These are phyloP conservation scores for Pecten maximus DNA, from an alignment of 2,888 invertebrate species.

Conservation along the genomic window DNA sequence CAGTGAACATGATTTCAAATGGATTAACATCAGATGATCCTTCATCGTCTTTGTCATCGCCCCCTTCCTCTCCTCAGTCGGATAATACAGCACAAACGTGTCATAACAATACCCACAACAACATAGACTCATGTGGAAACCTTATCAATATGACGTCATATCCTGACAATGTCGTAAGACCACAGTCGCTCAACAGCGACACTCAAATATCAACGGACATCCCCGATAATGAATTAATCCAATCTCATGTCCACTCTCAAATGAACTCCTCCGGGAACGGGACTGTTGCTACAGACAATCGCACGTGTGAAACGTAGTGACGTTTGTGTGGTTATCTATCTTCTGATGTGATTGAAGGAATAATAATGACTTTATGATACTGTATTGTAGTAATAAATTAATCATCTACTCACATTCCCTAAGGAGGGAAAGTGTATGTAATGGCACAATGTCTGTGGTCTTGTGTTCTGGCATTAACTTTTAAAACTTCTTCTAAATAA, in stretches of 20 bases:
- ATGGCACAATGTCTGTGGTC: no score
- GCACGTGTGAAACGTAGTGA: neutral
- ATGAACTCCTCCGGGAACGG: neutral
- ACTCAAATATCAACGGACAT: neutral
- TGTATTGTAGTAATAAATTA: neutral
- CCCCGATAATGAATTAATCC: neutral
- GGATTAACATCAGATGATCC: constrained; percentile 11
- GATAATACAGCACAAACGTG: neutral
- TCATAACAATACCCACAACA: neutral
- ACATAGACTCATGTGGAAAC: neutral
- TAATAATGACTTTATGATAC: neutral
- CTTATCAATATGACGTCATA: neutral
- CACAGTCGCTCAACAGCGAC: neutral
- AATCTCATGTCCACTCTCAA: neutral
- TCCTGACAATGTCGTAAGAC: neutral
- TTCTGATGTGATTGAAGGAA: neutral
- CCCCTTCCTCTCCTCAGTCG: neutral
- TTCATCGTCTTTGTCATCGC: neutral
- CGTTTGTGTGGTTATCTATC: neutral
- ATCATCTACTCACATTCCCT: neutral
- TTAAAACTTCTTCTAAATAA: no score
- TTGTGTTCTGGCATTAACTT: no score
- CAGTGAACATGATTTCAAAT: neutral
- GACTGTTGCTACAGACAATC: neutral
- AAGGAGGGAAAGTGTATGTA: no score